Evolutionary conservation across 2,888 invertebrate genomes (phyloP).

Genomic region (Papilio demoleus): DNA sequence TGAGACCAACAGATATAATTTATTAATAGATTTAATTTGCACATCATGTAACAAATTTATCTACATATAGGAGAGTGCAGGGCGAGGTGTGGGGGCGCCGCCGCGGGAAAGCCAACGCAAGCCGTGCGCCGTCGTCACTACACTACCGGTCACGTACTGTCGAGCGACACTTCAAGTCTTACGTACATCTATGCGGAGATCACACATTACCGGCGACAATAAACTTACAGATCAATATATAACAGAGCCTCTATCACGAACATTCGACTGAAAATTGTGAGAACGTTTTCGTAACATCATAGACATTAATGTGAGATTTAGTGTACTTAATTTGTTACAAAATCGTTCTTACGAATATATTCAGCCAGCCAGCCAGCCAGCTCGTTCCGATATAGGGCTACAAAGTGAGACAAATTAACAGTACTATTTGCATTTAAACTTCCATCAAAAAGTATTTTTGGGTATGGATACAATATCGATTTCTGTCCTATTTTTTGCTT

Average conservation of each 20-base stretch:
- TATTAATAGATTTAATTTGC: slow-evolving; percentile 41
- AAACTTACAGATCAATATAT: not conserved
- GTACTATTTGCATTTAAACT: no score
- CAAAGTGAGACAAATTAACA: no score
- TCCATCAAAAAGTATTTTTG: no score
- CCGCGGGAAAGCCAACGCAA: slow-evolving; percentile 76
- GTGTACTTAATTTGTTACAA: no score
- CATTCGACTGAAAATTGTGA: no score
- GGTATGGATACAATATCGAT: no score
- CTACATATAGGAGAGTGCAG: slow-evolving; percentile 44
- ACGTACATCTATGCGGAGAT: slow-evolving; percentile 46
- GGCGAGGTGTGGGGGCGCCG: slow-evolving; percentile 64
- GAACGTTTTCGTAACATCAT: no score
- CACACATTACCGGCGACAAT: not conserved
- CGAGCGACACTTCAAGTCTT: slow-evolving; percentile 80
- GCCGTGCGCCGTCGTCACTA: slow-evolving; percentile 72
- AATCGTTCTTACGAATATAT: no score
- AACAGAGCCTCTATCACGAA: no score
- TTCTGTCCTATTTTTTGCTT: not conserved
- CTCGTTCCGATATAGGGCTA: no score
- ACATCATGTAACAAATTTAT: slow-evolving; percentile 46
- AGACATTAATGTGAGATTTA: no score
- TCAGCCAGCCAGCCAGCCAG: no score
- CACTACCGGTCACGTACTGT: slow-evolving; percentile 73
- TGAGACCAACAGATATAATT: slow-evolving; percentile 32